These are phyloP conservation scores for Argyrosomus japonicus DNA, from an alignment of 2,113 vertebrate genomes.

Conservation along the genomic window DNA sequence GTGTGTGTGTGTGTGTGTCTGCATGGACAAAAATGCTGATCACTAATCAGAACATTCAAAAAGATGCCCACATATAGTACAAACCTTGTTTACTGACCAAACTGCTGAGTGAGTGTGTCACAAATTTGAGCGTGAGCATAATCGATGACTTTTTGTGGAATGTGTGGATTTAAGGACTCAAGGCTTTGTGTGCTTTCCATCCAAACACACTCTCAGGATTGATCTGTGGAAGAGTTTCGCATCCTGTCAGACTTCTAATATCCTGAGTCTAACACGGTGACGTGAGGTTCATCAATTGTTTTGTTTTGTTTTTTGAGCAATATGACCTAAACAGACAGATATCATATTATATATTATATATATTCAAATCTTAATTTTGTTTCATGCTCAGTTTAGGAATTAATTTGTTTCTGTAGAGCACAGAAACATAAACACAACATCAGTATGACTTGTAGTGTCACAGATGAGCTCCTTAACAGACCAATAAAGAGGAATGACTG, in stretches of 20 bases:
- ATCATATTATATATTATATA: no score
- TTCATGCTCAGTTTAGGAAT: no score
- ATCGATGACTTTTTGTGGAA: neutral
- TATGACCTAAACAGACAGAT: no score
- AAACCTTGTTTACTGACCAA: neutral
- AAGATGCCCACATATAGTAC: neutral
- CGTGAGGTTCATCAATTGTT: neutral
- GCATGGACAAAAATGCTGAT: neutral
- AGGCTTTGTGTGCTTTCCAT: no score
- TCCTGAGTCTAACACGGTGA: neutral
- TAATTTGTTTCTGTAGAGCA: neutral
- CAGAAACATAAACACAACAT: neutral
- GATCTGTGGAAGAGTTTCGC: no score
- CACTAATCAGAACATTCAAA: neutral
- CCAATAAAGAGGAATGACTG: neutral
- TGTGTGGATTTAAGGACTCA: neutral
- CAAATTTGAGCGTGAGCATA: neutral
- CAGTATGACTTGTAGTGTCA: neutral
- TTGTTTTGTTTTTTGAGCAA: neutral
- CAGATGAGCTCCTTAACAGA: constrained; percentile 4
- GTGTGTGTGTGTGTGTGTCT: neutral
- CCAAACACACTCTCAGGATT: neutral
- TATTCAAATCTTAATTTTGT: no score
- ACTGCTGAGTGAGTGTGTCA: neutral
- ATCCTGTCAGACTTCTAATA: neutral